Conservation (phyloP, 2,113 vertebrate species). For the Centrocercus urophasianus region DNA sequence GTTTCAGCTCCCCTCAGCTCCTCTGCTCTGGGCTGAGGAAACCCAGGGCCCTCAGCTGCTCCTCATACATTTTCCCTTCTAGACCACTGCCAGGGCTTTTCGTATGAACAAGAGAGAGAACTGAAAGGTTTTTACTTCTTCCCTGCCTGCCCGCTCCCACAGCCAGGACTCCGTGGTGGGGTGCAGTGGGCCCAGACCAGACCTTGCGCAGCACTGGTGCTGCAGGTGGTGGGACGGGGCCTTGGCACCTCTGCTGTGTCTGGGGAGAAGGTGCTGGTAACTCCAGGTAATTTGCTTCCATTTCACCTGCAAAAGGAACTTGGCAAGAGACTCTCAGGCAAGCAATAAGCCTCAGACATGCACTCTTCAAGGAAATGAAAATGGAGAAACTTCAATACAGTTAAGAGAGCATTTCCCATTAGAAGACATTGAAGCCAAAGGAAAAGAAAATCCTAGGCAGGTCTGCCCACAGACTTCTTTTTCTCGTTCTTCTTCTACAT, state of each 20-base stretch:
- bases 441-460: not conserved
- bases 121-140: not conserved
- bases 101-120: not conserved
- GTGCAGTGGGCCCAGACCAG: not conserved
- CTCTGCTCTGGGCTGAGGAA: not conserved
- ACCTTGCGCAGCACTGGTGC: accelerated
- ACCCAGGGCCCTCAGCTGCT: not conserved
- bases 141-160: not conserved
- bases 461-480: not conserved
- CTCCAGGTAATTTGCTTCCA: not conserved
- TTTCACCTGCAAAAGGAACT: not conserved
- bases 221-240: accelerated
- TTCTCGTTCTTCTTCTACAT: not conserved
- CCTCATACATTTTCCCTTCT: not conserved
- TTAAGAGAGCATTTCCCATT: not conserved
- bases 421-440: not conserved
- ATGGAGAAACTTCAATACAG: not conserved
- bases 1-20: not conserved
- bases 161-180: not conserved
- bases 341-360: not conserved
- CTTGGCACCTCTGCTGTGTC: not conserved
- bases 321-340: not conserved
- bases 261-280: accelerated
- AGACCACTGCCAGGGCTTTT: not conserved
- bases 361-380: not conserved